Conservation (phyloP, 2,113 vertebrate species). For the Dipodomys stephensi region DNA sequence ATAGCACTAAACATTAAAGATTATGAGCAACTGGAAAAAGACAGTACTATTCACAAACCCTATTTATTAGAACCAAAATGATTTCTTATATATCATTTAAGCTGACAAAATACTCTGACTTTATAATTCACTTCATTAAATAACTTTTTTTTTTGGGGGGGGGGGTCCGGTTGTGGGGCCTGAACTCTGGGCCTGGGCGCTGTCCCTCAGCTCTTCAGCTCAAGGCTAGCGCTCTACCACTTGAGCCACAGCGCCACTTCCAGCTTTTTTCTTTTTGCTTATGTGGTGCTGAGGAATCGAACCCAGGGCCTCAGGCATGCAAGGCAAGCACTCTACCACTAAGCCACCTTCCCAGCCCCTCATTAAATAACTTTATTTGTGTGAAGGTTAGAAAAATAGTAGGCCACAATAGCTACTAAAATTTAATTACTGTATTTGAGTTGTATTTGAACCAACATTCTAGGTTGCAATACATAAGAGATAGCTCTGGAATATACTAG, state of each 20-base stretch:
- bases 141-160: not conserved
- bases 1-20: not conserved
- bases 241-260: too few relatives aligned
- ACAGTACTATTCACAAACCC: not conserved
- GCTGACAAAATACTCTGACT: not conserved
- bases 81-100: constrained; percentile 31
- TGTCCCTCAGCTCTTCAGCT: too few relatives aligned
- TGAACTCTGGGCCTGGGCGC: too few relatives aligned
- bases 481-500: not conserved
- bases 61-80: constrained; percentile 37
- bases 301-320: too few relatives aligned
- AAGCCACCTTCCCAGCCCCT: not conserved
- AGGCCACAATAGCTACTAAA: constrained; percentile 10
- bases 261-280: too few relatives aligned
- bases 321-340: too few relatives aligned
- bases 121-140: constrained; percentile 39
- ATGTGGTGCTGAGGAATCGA: too few relatives aligned
- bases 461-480: not conserved
- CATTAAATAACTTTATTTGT: constrained; percentile 21
- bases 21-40: not conserved
- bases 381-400: constrained; percentile 27
- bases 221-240: too few relatives aligned
- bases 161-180: too few relatives aligned
- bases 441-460: constrained; percentile 8
- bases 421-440: constrained; percentile 3